Evolutionary conservation across 2,888 invertebrate genomes (phyloP).

Genomic region (Volucella bombylans): DNA sequence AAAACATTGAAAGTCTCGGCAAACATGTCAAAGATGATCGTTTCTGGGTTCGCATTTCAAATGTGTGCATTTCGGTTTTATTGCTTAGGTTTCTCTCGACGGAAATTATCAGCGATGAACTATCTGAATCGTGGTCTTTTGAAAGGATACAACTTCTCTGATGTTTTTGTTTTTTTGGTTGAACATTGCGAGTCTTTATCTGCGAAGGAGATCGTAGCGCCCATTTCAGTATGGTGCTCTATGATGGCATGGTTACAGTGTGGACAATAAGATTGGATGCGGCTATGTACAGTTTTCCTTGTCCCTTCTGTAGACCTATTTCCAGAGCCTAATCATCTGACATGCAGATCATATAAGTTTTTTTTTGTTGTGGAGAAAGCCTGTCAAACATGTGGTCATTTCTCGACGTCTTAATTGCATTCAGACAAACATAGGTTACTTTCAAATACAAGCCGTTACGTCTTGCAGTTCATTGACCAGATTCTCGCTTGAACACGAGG

Average conservation of each 20-base stretch:
- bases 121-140: constrained; percentile 34
- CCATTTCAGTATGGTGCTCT: not conserved
- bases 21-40: constrained; percentile 19
- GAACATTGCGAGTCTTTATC: constrained; percentile 49
- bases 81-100: constrained; percentile 14
- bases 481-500: too few relatives aligned
- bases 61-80: constrained; percentile 21
- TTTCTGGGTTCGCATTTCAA: not conserved
- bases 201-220: constrained; percentile 23
- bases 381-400: too few relatives aligned
- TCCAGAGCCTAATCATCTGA: too few relatives aligned
- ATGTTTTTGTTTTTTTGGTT: constrained; percentile 34
- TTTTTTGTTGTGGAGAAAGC: too few relatives aligned
- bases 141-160: constrained; percentile 34
- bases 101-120: constrained; percentile 43
- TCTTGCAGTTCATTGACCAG: too few relatives aligned
- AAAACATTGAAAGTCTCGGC: not conserved
- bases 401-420: too few relatives aligned
- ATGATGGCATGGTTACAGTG: constrained; percentile 13
- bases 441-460: too few relatives aligned
- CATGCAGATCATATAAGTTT: too few relatives aligned
- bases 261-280: not conserved
- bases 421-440: too few relatives aligned
- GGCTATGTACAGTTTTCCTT: too few relatives aligned
- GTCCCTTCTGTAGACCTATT: too few relatives aligned